Evolutionary conservation across 2,888 invertebrate genomes (phyloP).

Genomic region (Meliscaeva auricollis): DNA sequence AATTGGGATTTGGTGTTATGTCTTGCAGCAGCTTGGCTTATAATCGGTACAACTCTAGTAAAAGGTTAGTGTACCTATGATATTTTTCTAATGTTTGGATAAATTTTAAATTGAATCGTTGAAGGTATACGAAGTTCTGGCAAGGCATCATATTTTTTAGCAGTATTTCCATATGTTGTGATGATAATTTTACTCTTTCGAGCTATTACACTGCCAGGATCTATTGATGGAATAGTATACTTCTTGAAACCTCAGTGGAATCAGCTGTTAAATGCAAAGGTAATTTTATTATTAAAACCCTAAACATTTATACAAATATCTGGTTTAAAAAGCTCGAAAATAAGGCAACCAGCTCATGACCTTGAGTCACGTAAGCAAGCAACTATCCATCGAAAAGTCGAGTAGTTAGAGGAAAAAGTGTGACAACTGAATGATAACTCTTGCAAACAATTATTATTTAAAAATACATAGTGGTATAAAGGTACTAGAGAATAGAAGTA

Average conservation of each 20-base stretch:
- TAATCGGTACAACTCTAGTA: slow-evolving; percentile 85
- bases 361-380: too few relatives aligned
- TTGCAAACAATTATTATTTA: too few relatives aligned
- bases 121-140: slow-evolving; percentile 78
- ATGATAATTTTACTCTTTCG: slow-evolving; percentile 86
- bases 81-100: not conserved
- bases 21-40: slow-evolving; percentile 85
- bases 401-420: too few relatives aligned
- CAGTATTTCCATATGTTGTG: slow-evolving; percentile 88
- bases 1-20: slow-evolving; percentile 86
- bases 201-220: slow-evolving; percentile 86
- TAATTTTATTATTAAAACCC: slow-evolving; percentile 63
- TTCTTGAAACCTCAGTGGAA: slow-evolving; percentile 88
- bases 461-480: too few relatives aligned
- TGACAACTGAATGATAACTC: too few relatives aligned
- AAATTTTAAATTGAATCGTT: not conserved
- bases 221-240: slow-evolving; percentile 86
- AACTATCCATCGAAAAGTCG: too few relatives aligned
- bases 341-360: too few relatives aligned
- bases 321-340: too few relatives aligned
- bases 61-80: slow-evolving; percentile 84
- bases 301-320: too few relatives aligned
- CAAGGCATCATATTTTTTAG: slow-evolving; percentile 83
- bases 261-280: slow-evolving; percentile 82
- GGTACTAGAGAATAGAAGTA: too few relatives aligned